These are phyloP conservation scores for Phaonia tiefii DNA, from an alignment of 2,888 invertebrate species.

Conservation along the genomic window DNA sequence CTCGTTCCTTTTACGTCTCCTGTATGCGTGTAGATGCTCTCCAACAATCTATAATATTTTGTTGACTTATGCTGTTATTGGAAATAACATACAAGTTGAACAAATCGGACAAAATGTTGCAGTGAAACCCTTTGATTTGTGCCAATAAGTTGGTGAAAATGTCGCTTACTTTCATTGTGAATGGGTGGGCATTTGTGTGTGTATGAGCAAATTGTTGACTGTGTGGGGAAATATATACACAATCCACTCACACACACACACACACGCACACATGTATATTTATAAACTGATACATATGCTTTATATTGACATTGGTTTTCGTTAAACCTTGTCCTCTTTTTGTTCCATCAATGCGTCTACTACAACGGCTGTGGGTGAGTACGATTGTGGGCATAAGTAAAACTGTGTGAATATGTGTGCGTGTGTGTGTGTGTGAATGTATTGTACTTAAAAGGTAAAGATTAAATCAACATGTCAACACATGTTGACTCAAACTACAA, in stretches of 20 bases:
- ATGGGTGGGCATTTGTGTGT: background rate
- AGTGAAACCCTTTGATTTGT: slow-evolving; percentile 4
- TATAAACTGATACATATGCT: too few species aligned
- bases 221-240: background rate
- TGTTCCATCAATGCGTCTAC: slow-evolving; percentile 15
- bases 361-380: background rate
- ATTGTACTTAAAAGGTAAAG: slow-evolving; percentile 42
- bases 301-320: slow-evolving; percentile 26
- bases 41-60: slow-evolving; percentile 33
- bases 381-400: slow-evolving; percentile 2
- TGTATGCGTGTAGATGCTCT: background rate
- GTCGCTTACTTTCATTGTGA: slow-evolving; percentile 4
- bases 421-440: slow-evolving; percentile 25
- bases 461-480: slow-evolving; percentile 62
- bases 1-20: background rate
- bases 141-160: slow-evolving; percentile 13
- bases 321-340: slow-evolving; percentile 15
- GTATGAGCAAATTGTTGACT: background rate
- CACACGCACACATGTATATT: too few species aligned
- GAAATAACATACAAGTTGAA: background rate
- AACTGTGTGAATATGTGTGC: background rate
- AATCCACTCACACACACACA: background rate
- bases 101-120: background rate
- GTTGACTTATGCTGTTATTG: slow-evolving; percentile 25
- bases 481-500: slow-evolving; percentile 42